Evolutionary conservation across 2,888 invertebrate species (phyloP).

Genomic region (Argyra leucocephala): DNA sequence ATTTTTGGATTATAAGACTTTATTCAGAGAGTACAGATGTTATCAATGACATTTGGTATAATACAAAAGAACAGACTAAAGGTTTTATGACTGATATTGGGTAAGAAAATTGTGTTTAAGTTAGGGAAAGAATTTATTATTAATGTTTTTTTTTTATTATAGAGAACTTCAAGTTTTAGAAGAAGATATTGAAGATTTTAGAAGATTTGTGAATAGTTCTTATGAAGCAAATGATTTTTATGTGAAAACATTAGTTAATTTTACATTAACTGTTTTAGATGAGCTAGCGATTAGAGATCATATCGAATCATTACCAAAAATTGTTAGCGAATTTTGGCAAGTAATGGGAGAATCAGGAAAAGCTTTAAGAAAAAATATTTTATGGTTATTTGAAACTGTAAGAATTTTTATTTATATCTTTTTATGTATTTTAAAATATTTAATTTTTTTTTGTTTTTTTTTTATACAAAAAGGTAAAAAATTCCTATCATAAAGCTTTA

Average conservation of each 20-base stretch:
- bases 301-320: constrained; percentile 67
- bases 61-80: constrained; percentile 60
- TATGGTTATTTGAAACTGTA: constrained; percentile 62
- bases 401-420: constrained; percentile 23
- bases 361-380: constrained; percentile 63
- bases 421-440: background rate
- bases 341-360: constrained; percentile 77
- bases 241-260: constrained; percentile 64
- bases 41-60: constrained; percentile 61
- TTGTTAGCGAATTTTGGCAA: constrained; percentile 73
- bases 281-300: constrained; percentile 69
- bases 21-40: constrained; percentile 62
- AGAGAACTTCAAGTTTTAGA: constrained; percentile 57
- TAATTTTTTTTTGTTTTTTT: constrained; percentile 3
- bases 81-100: constrained; percentile 63
- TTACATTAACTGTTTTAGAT: constrained; percentile 60
- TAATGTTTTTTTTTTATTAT: constrained; percentile 4
- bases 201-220: constrained; percentile 62
- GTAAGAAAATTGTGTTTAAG: constrained; percentile 33
- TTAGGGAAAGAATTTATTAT: background rate
- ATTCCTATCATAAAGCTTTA: constrained; percentile 59
- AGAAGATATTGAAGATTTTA: constrained; percentile 50
- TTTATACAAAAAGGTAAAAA: constrained; percentile 47
- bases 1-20: constrained; percentile 57
- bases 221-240: constrained; percentile 77